Base-by-base conservation (phyloP, 2,797 vertebrate species). In the Crax fasciolata region DNA sequence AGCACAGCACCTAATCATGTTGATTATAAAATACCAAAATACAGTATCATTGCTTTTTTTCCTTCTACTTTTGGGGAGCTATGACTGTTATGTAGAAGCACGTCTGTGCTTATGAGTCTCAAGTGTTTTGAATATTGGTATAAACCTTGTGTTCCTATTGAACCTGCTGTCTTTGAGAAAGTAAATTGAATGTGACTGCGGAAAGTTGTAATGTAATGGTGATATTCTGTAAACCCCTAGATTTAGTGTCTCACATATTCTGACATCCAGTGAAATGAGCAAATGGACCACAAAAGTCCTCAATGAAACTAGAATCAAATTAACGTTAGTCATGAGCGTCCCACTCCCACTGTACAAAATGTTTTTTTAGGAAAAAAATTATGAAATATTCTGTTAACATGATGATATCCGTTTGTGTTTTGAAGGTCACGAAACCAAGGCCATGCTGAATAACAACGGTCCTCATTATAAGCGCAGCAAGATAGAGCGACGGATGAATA, bases 391-490 rank as follows among this genome's bases (percentile, higher is more conserved):
- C 7, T 21, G 25, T 65, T 25, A 85, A 24, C 10, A 5, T 49
- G 21, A 44, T 49, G 4, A 30, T 13, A 52, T 30, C 19, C 2
- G 6, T 72, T 93, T 97, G 54, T 97, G 62, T 93, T 89, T 87
- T 90, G 32, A 94, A 99, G 99, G 99, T 76, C 99, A 98, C 19
- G 99, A 99, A 94, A 99, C 99, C 7, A 99, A 99, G 97, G 98
- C 99, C 90, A 99, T 99, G 99, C 97, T 99, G 32, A 99, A 99
- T 98, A 99, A 99, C 96, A 98, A 93, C 0, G 98, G 98, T 10
- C 97, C 99, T 3, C 98, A 99, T 44, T 99, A 99, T 98, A 99
- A 99, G 90, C 98, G 99, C 97, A 99, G 99, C 98, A 98, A 98
- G 97, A 97, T 99, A 5, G 99, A 99, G 97, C 98, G 97, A 59